phyloP scores from a whole-genome alignment of 2,888 invertebrate genomes.

The Drosophila conformis region DNA sequence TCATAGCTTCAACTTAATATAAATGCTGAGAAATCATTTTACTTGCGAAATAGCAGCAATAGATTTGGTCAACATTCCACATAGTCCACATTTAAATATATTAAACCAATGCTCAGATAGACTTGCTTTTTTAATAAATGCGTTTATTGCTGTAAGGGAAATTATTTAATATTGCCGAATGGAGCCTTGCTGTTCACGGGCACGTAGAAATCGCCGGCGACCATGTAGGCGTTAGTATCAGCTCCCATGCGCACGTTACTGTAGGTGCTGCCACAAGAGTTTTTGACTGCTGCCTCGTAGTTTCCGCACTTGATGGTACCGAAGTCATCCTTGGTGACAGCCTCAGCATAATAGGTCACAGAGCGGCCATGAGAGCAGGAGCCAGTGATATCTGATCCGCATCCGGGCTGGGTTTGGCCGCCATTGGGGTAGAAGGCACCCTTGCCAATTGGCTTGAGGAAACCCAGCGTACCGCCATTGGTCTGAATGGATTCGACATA shows the following conservation, averaged over 20 bases:
- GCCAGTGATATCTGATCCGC: slow-evolving; percentile 82
- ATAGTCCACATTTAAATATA: background rate
- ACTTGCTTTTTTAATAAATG: background rate
- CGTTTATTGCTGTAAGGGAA: background rate
- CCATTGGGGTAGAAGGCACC: slow-evolving; percentile 86
- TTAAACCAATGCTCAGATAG: slow-evolving; percentile 47
- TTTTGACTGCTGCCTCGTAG: slow-evolving; percentile 70
- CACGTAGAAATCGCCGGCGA: slow-evolving; percentile 68
- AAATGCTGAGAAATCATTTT: background rate
- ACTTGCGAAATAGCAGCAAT: background rate
- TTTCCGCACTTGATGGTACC: slow-evolving; percentile 54
- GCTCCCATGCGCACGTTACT: slow-evolving; percentile 69
- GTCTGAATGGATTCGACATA: slow-evolving; percentile 82
- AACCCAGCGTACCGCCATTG: slow-evolving; percentile 70
- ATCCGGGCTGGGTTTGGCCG: slow-evolving; percentile 86
- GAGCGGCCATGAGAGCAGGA: slow-evolving; percentile 85
- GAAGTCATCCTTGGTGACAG: slow-evolving; percentile 73
- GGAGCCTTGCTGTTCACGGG: slow-evolving; percentile 69
- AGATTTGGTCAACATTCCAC: background rate
- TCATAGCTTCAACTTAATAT: background rate
- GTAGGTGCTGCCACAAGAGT: slow-evolving; percentile 52
- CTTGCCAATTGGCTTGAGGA: slow-evolving; percentile 81
- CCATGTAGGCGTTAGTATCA: slow-evolving; percentile 60
- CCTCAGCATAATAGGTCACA: slow-evolving; percentile 84
- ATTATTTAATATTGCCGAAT: slow-evolving; percentile 55